Conservation (phyloP, 2,797 vertebrate genomes). For the Lateolabrax maculatus region DNA sequence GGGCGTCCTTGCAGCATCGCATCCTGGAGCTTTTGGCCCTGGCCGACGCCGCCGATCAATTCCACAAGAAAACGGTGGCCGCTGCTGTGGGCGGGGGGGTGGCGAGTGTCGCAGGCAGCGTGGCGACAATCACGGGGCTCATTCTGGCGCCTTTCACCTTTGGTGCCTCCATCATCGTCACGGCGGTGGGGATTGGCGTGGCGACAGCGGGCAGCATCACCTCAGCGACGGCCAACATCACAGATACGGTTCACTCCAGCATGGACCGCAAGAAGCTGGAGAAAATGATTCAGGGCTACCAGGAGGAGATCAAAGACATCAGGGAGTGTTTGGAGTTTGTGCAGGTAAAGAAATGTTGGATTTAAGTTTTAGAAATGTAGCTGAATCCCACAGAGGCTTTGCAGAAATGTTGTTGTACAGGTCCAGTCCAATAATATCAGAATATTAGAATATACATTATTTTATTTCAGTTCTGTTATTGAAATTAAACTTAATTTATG, state of each 20-base stretch:
- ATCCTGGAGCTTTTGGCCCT: constrained; percentile 78
- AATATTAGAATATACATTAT: no score
- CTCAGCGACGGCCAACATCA: constrained; percentile 79
- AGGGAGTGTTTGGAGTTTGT: constrained; percentile 75
- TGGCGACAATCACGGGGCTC: constrained; percentile 80
- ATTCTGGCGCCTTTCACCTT: constrained; percentile 80
- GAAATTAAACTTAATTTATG: no score
- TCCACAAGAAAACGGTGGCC: constrained; percentile 75
- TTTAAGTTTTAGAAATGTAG: neutral
- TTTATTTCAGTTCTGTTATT: no score
- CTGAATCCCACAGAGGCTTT: neutral
- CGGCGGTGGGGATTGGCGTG: constrained; percentile 76
- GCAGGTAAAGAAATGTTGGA: constrained; percentile 55
- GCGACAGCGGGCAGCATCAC: constrained; percentile 81
- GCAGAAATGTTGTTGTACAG: no score
- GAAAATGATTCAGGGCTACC: constrained; percentile 80
- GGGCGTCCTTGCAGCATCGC: constrained; percentile 73
- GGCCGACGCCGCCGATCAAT: constrained; percentile 72
- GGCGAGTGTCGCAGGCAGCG: constrained; percentile 77
- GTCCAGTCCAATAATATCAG: no score
- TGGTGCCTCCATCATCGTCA: constrained; percentile 81
- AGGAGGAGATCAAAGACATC: constrained; percentile 78
- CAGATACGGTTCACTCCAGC: constrained; percentile 78
- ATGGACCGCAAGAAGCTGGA: constrained; percentile 79
- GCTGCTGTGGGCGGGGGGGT: constrained; percentile 80